A percentile compares a stretch with the other conserved stretches of the same genome.
phyloP scores from a whole-genome alignment of 92 coral and sea anemone genomes.

The Epizoanthus stellaris region DNA sequence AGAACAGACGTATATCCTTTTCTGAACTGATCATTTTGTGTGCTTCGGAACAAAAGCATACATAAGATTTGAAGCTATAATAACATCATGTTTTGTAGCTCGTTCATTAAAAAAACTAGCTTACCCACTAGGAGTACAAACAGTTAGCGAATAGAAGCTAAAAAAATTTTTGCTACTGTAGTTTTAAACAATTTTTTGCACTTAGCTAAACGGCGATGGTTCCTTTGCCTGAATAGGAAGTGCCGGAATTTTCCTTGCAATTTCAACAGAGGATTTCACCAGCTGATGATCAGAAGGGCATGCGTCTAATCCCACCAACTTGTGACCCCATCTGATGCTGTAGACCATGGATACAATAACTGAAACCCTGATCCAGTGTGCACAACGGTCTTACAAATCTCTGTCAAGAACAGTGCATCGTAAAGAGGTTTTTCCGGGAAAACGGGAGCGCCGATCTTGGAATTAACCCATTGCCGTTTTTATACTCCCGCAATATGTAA shows the following conservation, averaged over 20 bases:
- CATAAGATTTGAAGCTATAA: conserved; percentile 41
- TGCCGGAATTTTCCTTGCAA: conserved; percentile 48
- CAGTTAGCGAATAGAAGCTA: conserved; percentile 62
- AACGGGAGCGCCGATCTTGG: conserved; percentile 46
- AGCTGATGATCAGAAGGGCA: conserved; percentile 63
- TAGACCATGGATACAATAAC: conserved; percentile 37
- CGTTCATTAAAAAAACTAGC: conserved; percentile 59
- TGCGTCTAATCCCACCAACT: conserved; percentile 50
- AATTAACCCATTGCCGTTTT: conserved; percentile 14
- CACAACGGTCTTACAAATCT: conserved; percentile 32
- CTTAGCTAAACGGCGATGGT: conserved; percentile 56
- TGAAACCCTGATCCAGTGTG: conserved; percentile 38
- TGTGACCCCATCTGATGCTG: conserved; percentile 57
- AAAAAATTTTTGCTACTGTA: conserved; percentile 43
- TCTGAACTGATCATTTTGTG: conserved; percentile 62
- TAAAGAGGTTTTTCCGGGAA: conserved; percentile 55
- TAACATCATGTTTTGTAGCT: conserved; percentile 47
- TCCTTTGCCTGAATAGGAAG: conserved; percentile 69
- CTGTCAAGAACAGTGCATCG: conserved; percentile 51
- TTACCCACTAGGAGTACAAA: conserved; percentile 63
- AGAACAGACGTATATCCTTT: conserved; percentile 52
- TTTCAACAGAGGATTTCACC: conserved; percentile 60
- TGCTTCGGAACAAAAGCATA: conserved; percentile 39
- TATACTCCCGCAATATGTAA: conserved; percentile 45
- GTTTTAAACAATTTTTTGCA: conserved; percentile 39